Evolutionary conservation across 1,140 invertebrate species (phyloP).

Genomic region (Bacillus rossius): DNA sequence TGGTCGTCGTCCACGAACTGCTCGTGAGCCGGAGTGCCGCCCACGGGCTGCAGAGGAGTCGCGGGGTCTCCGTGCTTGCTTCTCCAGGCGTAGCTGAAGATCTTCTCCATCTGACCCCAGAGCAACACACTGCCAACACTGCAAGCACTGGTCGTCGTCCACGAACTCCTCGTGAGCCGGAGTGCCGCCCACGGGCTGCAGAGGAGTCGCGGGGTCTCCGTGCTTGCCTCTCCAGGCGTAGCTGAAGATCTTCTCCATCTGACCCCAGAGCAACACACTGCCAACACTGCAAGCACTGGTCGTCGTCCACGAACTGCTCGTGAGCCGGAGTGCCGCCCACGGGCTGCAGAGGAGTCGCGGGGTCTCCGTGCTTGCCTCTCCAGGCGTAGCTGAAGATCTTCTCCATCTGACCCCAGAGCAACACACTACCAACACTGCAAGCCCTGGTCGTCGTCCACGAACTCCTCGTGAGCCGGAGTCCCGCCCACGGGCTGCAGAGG

Average conservation of each 20-base stretch:
- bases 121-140: slow-evolving; percentile 53
- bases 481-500: too few species aligned
- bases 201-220: slow-evolving; percentile 47
- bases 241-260: slow-evolving; percentile 92
- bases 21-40: slow-evolving; percentile 37
- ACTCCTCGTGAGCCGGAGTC: slow-evolving; percentile 46
- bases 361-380: slow-evolving; percentile 69
- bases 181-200: slow-evolving; percentile 29
- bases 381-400: slow-evolving; percentile 86
- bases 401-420: too few species aligned
- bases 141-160: slow-evolving; percentile 63
- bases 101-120: slow-evolving; percentile 73
- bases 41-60: slow-evolving; percentile 35
- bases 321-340: too few species aligned
- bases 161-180: slow-evolving; percentile 52
- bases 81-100: slow-evolving; percentile 84
- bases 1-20: slow-evolving; percentile 64
- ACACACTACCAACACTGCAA: too few species aligned
- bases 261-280: slow-evolving; percentile 40
- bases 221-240: slow-evolving; percentile 80
- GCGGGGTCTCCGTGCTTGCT: slow-evolving; percentile 62
- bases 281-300: slow-evolving; percentile 60
- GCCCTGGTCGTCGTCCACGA: slow-evolving; percentile 63
- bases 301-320: slow-evolving; percentile 63
- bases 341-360: slow-evolving; percentile 40